Percentiles rank a stretch among this genome's conserved stretches.
Evolutionary conservation across 2,797 vertebrate species (phyloP).

Genomic region (Tachyglossus aculeatus): DNA sequence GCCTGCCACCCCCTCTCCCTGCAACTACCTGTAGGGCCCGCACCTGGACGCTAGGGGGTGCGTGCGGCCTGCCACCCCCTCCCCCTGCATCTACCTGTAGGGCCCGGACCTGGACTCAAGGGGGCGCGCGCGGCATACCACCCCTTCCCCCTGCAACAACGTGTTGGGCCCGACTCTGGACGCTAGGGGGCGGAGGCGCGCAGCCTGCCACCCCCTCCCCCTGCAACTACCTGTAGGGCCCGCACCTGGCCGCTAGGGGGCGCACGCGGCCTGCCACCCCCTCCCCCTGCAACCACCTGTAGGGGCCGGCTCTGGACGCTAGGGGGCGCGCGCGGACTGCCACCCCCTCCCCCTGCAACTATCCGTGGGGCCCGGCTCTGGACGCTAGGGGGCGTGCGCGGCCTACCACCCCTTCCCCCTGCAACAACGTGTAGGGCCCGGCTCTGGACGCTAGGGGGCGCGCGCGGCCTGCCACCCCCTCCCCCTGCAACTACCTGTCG

Average conservation of each 20-base stretch:
- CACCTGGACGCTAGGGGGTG: no score
- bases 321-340: background rate
- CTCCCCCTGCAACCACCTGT: no score
- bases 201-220: background rate
- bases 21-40: no score
- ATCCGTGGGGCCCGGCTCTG: accelerated
- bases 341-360: background rate
- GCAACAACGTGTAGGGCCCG: accelerated
- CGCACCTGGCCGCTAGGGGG: no score
- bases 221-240: background rate
- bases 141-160: no score
- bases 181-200: background rate
- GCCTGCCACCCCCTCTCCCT: no score
- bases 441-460: background rate
- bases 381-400: background rate
- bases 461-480: no score
- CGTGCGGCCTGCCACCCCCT: background rate
- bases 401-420: no score
- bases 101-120: background rate
- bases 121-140: no score
- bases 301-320: no score
- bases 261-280: background rate
- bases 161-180: no score
- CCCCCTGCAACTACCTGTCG: no score
- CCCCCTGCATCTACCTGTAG: background rate